These are phyloP conservation scores for Hylia prasina DNA, from an alignment of 2,113 vertebrate species.

Conservation along the genomic window DNA sequence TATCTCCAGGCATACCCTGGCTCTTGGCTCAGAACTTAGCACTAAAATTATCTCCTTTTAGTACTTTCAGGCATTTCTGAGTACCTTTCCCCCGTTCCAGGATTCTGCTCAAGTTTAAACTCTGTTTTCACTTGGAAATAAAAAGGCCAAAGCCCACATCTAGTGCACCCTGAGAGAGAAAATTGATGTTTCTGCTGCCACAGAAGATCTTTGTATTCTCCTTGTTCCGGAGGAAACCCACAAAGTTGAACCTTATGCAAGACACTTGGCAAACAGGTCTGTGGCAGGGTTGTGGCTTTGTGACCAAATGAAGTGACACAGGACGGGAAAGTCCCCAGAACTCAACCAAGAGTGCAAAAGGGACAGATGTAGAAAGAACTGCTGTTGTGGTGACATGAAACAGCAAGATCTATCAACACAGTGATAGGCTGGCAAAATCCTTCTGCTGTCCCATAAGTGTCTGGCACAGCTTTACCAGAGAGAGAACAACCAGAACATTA, in stretches of 20 bases:
- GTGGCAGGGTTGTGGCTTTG: constrained; percentile 12
- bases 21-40: background rate
- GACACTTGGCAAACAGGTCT: background rate
- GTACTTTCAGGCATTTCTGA: background rate
- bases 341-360: background rate
- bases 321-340: constrained; percentile 11
- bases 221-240: background rate
- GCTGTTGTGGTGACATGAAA: background rate
- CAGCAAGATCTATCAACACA: background rate
- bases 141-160: background rate
- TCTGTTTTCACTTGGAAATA: background rate
- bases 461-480: background rate
- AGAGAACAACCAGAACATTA: background rate
- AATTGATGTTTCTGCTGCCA: background rate
- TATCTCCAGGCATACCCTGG: background rate
- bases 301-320: constrained; percentile 23
- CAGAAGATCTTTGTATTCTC: background rate
- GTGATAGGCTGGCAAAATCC: background rate
- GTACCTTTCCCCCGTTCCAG: background rate
- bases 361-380: background rate
- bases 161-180: background rate
- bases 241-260: constrained; percentile 4
- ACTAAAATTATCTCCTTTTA: background rate
- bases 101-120: background rate
- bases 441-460: background rate